Percentiles rank a stretch among this genome's conserved stretches.
Conservation (phyloP, 2,888 invertebrate genomes). For the Reticulitermes lucifugus region DNA sequence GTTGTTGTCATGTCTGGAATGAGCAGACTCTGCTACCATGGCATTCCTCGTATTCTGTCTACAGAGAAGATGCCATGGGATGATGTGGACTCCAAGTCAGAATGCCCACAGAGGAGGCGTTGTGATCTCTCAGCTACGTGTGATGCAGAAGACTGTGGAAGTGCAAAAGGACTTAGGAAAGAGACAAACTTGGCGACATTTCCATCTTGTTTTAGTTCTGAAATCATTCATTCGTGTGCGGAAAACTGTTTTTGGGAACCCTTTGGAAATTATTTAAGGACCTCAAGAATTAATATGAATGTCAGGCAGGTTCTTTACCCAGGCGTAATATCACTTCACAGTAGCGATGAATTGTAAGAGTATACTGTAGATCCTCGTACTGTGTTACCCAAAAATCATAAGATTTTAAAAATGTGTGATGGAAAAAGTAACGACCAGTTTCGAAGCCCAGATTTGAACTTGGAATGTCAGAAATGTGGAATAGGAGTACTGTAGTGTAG, state of each 20-base stretch:
- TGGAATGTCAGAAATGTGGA: no score
- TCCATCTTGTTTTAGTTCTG: conserved; percentile 54
- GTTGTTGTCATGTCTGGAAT: conserved; percentile 89
- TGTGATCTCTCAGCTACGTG: conserved; percentile 43
- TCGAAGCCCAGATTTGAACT: no score
- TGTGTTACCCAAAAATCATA: no score
- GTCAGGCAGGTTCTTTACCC: conserved; percentile 87
- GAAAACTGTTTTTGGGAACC: conserved; percentile 67
- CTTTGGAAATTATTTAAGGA: conserved; percentile 72
- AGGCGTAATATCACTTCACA: conserved; percentile 64
- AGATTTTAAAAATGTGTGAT: no score
- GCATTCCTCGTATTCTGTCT: conserved; percentile 87
- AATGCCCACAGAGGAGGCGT: conserved; percentile 48
- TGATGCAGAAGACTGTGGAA: conserved; percentile 48
- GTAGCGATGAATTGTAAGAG: no score
- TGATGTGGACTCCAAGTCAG: conserved; percentile 43
- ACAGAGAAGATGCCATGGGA: conserved; percentile 67
- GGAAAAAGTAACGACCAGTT: no score
- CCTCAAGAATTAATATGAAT: conserved; percentile 93
- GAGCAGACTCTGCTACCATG: conserved; percentile 91
- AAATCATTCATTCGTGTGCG: conserved; percentile 57
- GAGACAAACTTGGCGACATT: not conserved
- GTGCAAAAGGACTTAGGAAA: not conserved
- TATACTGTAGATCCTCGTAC: no score
- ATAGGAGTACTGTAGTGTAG: no score